These are phyloP conservation scores for Catamblyrhynchus diadema DNA, from an alignment of 2,797 vertebrate species.

Conservation along the genomic window DNA sequence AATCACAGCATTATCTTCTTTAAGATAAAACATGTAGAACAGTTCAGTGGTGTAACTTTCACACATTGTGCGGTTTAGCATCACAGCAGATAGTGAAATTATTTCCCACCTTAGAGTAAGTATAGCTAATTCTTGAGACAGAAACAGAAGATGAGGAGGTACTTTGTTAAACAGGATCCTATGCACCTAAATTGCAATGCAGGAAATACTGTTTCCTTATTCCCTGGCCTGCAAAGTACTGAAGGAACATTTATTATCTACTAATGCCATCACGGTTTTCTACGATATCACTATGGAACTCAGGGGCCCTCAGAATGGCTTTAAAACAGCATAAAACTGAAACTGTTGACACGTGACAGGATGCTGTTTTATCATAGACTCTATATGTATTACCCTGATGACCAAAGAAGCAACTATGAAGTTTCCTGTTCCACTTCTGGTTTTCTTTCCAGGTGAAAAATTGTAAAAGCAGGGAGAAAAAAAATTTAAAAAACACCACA, in stretches of 20 bases:
- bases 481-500: accelerated
- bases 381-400: background rate
- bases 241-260: background rate
- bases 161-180: background rate
- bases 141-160: background rate
- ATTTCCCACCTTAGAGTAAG: background rate
- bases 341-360: background rate
- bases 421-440: background rate
- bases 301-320: background rate
- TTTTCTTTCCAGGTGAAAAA: background rate
- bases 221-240: background rate
- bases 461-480: background rate
- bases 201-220: background rate
- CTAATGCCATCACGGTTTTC: background rate
- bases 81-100: background rate
- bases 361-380: background rate
- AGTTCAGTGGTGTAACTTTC: background rate
- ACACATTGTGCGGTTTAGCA: background rate
- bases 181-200: background rate
- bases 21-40: background rate
- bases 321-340: background rate
- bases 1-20: background rate
- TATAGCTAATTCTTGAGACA: background rate
- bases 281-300: background rate
- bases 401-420: background rate